Evolutionary conservation across 1,140 invertebrate species (phyloP), one percentile per base, ranked within the genome.

Genomic region (Halesus radiatus): DNA sequence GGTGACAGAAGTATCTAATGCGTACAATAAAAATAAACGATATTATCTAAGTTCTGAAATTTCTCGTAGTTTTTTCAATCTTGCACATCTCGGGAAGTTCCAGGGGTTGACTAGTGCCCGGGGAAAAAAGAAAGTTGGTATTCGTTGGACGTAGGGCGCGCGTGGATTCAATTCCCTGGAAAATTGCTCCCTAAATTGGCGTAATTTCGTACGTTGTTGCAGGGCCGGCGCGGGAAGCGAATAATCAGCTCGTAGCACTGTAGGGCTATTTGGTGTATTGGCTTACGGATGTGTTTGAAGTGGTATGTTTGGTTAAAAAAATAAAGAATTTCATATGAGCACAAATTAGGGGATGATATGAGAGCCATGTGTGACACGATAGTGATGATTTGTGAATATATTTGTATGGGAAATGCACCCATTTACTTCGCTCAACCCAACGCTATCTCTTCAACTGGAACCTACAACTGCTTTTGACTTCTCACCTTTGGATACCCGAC

Each of bases 111-210:
- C 20, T 13, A 23, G 23, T 29, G 62, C 15, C 4, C 1, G 64
- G 29, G 10, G 29, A 37, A 32, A 3, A 32, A 18, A 50, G 68
- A 72, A 66, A 26, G 10, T 72, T 26, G 45, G 32, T 20, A 23
- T 72, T 72, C 20, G 22, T 16, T 50, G 68, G 68, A 72, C 50
- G 22, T 72, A 72, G 68, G 62, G 62, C 7, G 62, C 50, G 45
- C 68, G 68, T 68, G 50, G 20, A 78, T 23, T 13, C 62, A 78
- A 78, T 78, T 54, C 45, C 13, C 18, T 64, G 64, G 50, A 66
- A 78, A 78, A 78, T 78, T 78, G 62, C 76, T 50, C 66, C 50
- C 16, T 56, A 78, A 66, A 78, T 78, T 78, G 76, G 20, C 56
- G 50, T 78, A 68, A 70, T 78, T 54, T 50, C 15, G 26, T 72